A percentile compares a stretch with the other conserved stretches of the same genome.
Evolutionary conservation across 1,140 invertebrate species (phyloP).

Genomic region (Galleria mellonella): DNA sequence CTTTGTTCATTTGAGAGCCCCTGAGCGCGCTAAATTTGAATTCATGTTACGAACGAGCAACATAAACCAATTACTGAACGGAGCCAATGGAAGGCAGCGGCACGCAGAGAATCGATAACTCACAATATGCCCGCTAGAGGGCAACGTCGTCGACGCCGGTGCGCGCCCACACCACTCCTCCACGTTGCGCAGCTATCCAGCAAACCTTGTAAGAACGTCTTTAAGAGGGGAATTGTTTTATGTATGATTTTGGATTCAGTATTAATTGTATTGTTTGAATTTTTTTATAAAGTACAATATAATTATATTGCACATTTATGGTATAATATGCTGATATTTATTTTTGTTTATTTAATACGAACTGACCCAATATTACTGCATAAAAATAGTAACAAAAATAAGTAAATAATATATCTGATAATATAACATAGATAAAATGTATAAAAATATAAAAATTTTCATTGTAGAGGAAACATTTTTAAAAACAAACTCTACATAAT

Average conservation of each 20-base stretch:
- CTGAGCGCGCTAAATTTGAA: slow-evolving; percentile 71
- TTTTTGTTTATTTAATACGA: neutral
- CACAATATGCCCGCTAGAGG: slow-evolving; percentile 71
- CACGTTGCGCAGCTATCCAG: slow-evolving; percentile 55
- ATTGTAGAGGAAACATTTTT: neutral
- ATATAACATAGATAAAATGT: too few relatives aligned
- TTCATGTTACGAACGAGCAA: slow-evolving; percentile 67
- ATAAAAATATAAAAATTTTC: neutral
- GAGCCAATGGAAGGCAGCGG: slow-evolving; percentile 59
- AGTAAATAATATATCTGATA: too few relatives aligned
- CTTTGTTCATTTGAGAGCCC: slow-evolving; percentile 50
- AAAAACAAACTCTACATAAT: slow-evolving; percentile 3
- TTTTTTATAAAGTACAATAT: neutral
- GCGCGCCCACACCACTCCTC: slow-evolving; percentile 67
- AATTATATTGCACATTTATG: neutral
- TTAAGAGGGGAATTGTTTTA: slow-evolving; percentile 2
- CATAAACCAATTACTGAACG: slow-evolving; percentile 69
- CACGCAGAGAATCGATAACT: slow-evolving; percentile 73
- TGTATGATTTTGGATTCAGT: neutral
- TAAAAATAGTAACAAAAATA: too few relatives aligned
- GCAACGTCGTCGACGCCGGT: slow-evolving; percentile 54
- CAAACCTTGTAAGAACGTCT: slow-evolving; percentile 49
- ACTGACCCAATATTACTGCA: too few relatives aligned
- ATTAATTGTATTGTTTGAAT: neutral
- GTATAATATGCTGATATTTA: neutral